A percentile compares a stretch with the other conserved stretches of the same genome.
These are phyloP conservation scores for Hemichromis elongatus DNA, from an alignment of 2,113 vertebrate genomes.

Conservation along the genomic window DNA sequence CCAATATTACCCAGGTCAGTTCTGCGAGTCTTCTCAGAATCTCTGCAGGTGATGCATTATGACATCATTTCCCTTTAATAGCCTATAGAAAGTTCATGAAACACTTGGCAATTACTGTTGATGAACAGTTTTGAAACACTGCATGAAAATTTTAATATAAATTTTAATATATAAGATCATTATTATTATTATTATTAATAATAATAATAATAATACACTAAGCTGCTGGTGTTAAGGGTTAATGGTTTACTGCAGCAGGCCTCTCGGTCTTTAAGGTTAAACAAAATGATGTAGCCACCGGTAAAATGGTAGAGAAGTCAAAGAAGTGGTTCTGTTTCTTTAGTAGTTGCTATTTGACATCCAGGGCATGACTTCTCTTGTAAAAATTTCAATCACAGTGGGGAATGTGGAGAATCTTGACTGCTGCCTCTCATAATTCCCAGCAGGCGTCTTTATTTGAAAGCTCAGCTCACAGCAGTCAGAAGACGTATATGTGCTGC, in stretches of 20 bases:
- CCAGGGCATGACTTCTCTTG: not conserved
- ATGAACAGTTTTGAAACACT: not conserved
- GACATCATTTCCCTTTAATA: conserved; percentile 5
- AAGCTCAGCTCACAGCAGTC: not conserved
- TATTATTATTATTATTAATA: not conserved
- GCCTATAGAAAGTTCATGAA: not conserved
- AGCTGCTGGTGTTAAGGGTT: no score
- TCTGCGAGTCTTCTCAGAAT: not conserved
- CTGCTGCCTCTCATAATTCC: not conserved
- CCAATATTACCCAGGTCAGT: conserved; percentile 4
- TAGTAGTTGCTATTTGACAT: not conserved
- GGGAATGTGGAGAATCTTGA: rapidly evolving
- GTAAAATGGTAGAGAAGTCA: not conserved
- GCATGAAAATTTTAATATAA: not conserved
- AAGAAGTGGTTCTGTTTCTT: not conserved
- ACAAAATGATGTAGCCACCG: not conserved
- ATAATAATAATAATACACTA: not conserved
- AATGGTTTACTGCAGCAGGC: not conserved
- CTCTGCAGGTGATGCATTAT: not conserved
- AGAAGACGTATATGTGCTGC: not conserved
- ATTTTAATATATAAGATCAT: rapidly evolving
- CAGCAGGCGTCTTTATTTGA: not conserved
- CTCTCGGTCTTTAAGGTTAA: not conserved
- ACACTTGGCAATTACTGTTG: not conserved
- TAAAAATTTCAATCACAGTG: not conserved